Percentiles rank a stretch among this genome's conserved stretches.
These are phyloP conservation scores for Helostoma temminkii DNA, from an alignment of 2,797 vertebrate species.

Conservation along the genomic window DNA sequence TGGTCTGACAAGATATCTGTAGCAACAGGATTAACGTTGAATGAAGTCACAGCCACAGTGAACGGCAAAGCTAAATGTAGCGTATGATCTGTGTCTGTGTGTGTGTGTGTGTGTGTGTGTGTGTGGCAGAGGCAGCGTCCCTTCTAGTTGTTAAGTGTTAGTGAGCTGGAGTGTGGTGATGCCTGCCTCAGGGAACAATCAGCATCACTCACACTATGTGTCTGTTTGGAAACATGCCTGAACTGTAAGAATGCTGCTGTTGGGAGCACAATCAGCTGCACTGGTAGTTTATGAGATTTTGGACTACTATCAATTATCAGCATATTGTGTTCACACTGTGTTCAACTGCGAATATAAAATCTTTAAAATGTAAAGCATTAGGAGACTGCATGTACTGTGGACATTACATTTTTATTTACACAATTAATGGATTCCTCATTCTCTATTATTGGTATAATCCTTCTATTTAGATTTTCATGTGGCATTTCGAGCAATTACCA, in stretches of 20 bases:
- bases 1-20: conserved; percentile 49
- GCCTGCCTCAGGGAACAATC: conserved; percentile 44
- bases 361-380: too few species aligned
- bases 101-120: conserved; percentile 16
- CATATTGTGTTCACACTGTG: too few species aligned
- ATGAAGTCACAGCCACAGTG: conserved; percentile 44
- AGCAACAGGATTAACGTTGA: conserved; percentile 54
- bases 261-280: background rate
- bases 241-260: conserved; percentile 1
- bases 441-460: too few species aligned
- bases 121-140: conserved; percentile 15
- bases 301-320: too few species aligned
- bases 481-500: too few species aligned
- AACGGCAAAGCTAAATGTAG: conserved; percentile 61
- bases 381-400: too few species aligned
- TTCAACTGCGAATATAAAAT: too few species aligned
- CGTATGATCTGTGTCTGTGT: conserved; percentile 38
- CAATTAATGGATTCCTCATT: too few species aligned
- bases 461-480: too few species aligned
- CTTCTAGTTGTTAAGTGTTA: conserved; percentile 5
- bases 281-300: too few species aligned
- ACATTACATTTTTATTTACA: too few species aligned
- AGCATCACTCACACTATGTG: conserved; percentile 40
- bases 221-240: conserved; percentile 38
- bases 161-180: conserved; percentile 37